These are phyloP conservation scores for Rhimphoctona megacephalus DNA, from an alignment of 2,888 invertebrate genomes.

Conservation along the genomic window DNA sequence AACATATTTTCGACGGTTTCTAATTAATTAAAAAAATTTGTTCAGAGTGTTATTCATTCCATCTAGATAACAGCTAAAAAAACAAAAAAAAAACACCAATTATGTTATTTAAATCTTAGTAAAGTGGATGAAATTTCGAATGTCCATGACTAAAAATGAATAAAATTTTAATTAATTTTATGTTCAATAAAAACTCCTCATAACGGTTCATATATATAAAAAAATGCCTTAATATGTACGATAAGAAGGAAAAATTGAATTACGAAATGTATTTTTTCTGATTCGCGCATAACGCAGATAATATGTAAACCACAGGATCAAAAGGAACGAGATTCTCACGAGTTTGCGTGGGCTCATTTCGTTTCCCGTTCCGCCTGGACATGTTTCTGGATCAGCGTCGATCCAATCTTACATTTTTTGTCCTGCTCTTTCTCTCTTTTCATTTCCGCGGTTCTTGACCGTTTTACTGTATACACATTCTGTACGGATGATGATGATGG, in stretches of 20 bases:
- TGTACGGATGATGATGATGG: constrained; percentile 15
- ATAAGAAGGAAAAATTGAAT: not conserved
- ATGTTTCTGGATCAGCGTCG: constrained; percentile 64
- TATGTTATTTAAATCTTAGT: no score
- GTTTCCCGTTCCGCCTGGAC: constrained; percentile 57
- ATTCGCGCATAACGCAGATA: constrained; percentile 7
- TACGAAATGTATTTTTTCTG: constrained; percentile 3
- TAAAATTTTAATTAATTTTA: not conserved
- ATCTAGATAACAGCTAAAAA: no score
- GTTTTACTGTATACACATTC: constrained; percentile 20
- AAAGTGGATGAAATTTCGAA: no score
- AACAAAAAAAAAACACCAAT: no score
- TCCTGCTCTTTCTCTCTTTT: constrained; percentile 2
- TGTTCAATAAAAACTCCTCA: not conserved
- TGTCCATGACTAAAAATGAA: not conserved
- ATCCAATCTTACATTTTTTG: constrained; percentile 44
- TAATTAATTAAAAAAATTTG: no score
- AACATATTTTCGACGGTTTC: no score
- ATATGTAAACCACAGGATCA: constrained; percentile 26
- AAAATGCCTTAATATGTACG: not conserved
- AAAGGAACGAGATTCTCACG: constrained; percentile 57
- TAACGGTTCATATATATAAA: not conserved
- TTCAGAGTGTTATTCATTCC: no score
- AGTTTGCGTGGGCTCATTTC: constrained; percentile 26
- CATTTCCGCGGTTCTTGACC: constrained; percentile 19